These are phyloP conservation scores for Noctua pronuba DNA, from an alignment of 2,888 invertebrate species.

Conservation along the genomic window DNA sequence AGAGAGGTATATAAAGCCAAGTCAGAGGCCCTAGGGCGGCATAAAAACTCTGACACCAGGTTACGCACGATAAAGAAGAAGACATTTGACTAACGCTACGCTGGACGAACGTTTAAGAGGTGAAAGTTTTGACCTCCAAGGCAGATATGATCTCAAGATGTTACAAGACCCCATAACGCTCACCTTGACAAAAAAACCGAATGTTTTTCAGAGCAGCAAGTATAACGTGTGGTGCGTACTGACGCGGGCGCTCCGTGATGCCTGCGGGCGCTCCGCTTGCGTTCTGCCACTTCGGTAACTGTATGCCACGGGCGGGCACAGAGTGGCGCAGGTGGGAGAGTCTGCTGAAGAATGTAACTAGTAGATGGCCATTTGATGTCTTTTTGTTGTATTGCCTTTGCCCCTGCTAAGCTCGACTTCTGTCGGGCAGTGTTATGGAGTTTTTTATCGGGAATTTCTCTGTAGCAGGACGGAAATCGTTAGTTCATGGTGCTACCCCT, in stretches of 20 bases:
- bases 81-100: not conserved
- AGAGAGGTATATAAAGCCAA: too few species aligned
- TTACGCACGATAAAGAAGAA: too few species aligned
- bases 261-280: slow-evolving; percentile 81
- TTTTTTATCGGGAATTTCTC: not conserved
- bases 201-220: slow-evolving; percentile 43
- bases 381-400: not conserved
- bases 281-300: slow-evolving; percentile 88
- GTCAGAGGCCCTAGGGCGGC: too few species aligned
- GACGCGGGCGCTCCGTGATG: slow-evolving; percentile 83
- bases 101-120: not conserved
- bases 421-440: not conserved
- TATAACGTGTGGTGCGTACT: slow-evolving; percentile 57
- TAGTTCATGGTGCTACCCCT: too few species aligned
- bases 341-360: not conserved
- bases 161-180: slow-evolving; percentile 11
- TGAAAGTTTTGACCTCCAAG: not conserved
- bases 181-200: slow-evolving; percentile 33
- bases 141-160: slow-evolving; percentile 1
- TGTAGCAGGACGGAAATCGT: not conserved
- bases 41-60: too few species aligned
- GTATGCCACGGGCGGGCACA: slow-evolving; percentile 73
- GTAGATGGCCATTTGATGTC: not conserved
- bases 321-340: slow-evolving; percentile 59
- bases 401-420: not conserved